Percentiles rank a stretch among this genome's conserved stretches.
Conservation (phyloP, 1,140 invertebrate species). For the Callitettix versicolor region DNA sequence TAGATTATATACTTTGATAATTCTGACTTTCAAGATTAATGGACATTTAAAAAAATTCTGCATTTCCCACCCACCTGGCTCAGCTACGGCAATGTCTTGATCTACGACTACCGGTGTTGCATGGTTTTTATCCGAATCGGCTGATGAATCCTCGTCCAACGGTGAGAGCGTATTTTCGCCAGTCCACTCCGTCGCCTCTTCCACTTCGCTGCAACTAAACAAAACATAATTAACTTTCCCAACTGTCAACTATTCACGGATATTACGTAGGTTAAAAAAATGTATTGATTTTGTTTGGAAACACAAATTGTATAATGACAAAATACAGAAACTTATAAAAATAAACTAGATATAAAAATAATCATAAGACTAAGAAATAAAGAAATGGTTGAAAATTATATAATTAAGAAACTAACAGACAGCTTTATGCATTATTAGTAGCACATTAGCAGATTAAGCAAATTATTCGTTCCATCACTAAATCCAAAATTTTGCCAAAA, state of each 20-base stretch:
- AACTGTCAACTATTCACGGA: background rate
- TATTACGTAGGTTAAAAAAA: too few relatives aligned
- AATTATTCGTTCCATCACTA: too few relatives aligned
- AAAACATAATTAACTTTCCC: background rate
- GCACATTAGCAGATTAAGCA: too few relatives aligned
- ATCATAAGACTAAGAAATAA: background rate
- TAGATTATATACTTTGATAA: too few relatives aligned
- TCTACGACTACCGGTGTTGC: constrained; percentile 29
- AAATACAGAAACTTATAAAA: too few relatives aligned
- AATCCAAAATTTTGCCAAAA: too few relatives aligned
- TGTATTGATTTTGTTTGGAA: too few relatives aligned
- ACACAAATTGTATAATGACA: too few relatives aligned
- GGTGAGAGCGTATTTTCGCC: constrained; percentile 38
- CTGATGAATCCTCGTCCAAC: constrained; percentile 49
- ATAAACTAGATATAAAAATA: background rate
- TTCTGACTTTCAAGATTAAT: too few relatives aligned
- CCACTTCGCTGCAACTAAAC: constrained; percentile 15
- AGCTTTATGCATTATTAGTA: too few relatives aligned
- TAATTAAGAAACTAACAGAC: too few relatives aligned
- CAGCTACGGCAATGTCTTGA: constrained; percentile 9
- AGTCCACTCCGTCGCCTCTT: constrained; percentile 18
- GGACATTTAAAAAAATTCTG: too few relatives aligned
- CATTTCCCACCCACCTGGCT: background rate
- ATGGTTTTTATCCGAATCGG: constrained; percentile 35
- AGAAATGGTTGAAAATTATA: background rate